Evolutionary conservation across 2,888 invertebrate genomes (phyloP).

Genomic region (Apamea anceps): DNA sequence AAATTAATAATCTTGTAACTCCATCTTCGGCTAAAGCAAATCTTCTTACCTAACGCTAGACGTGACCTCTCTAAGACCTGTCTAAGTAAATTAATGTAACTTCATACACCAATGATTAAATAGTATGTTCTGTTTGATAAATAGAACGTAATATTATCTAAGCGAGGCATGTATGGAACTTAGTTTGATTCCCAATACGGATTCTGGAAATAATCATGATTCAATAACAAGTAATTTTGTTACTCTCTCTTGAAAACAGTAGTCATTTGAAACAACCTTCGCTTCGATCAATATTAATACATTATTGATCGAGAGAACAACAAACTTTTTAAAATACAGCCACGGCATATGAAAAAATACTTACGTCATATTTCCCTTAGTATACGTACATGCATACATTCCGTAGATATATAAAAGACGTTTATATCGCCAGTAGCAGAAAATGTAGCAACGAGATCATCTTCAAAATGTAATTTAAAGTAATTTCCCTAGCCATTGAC

Average conservation of each 20-base stretch:
- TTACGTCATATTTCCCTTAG: not conserved
- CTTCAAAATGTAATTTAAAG: conserved; percentile 20
- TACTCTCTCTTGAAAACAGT: not conserved
- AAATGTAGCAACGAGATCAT: not conserved
- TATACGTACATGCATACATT: not conserved
- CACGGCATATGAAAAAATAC: not conserved
- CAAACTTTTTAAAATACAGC: too few relatives aligned
- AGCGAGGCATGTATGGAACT: not conserved
- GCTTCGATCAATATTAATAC: not conserved
- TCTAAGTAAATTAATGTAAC: conserved; percentile 23
- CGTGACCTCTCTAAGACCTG: conserved; percentile 6
- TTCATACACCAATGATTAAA: conserved; percentile 1
- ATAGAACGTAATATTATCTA: not conserved
- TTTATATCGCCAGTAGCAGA: not conserved
- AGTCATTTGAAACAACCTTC: not conserved
- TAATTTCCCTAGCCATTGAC: conserved; percentile 26
- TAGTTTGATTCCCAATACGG: too few relatives aligned
- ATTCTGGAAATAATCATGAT: not conserved
- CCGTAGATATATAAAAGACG: not conserved
- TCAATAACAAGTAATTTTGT: not conserved
- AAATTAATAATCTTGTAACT: conserved; percentile 18
- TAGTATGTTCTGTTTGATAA: not conserved
- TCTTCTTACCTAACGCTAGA: conserved; percentile 9
- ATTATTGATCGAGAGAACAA: not conserved
- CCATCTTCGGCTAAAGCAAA: conserved; percentile 27